Evolutionary conservation across 2,113 vertebrate genomes (phyloP).

Genomic region (Strix aluco): DNA sequence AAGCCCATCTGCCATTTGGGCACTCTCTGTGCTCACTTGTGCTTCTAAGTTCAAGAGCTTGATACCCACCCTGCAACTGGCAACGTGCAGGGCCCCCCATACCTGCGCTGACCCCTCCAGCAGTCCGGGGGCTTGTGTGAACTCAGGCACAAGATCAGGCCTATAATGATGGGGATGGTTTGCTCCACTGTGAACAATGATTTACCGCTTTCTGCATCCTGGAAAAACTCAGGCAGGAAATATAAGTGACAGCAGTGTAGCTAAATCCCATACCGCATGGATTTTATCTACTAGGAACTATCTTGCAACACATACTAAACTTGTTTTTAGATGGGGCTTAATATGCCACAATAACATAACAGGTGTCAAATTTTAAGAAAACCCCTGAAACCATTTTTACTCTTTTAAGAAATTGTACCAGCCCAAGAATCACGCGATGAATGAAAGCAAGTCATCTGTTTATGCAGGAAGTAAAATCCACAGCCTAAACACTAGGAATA

Average conservation of each 20-base stretch:
- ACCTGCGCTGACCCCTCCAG: background rate
- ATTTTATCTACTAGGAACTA: background rate
- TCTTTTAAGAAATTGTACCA: background rate
- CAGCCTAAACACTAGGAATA: background rate
- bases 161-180: accelerated
- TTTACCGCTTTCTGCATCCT: background rate
- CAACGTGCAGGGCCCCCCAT: accelerated
- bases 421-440: background rate
- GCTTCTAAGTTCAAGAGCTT: background rate
- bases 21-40: background rate
- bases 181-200: background rate
- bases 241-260: background rate
- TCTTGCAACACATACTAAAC: background rate
- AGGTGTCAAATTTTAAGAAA: background rate
- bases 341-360: background rate
- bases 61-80: background rate
- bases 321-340: background rate
- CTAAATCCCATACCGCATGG: background rate
- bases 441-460: background rate
- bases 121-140: accelerated
- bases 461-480: background rate
- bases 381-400: background rate
- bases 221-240: background rate
- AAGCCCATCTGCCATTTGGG: background rate
- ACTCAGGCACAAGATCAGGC: background rate